Base-by-base conservation (phyloP, 2,797 vertebrate species). In the Amblyopsis hoosieri region DNA sequence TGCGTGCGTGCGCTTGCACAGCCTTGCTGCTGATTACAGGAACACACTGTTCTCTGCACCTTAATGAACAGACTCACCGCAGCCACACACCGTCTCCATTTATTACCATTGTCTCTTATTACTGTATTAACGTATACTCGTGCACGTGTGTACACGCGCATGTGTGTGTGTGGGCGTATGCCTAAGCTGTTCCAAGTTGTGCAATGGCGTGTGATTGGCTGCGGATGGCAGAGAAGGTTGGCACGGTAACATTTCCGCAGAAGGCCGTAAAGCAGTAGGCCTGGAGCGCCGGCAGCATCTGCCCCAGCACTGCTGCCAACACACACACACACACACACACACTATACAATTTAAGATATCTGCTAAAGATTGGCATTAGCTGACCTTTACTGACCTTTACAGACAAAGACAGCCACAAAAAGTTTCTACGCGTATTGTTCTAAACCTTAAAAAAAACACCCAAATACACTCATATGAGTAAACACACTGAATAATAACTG, bases 191-290 rank as follows among this genome's bases (percentile, higher is more conserved):
- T 87, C 72, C 71, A 80, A 62, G 71, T 48, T 71, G 61, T 78
- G 79, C 72, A 76, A 78, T 78, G 77, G 71, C 71, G 46, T 78
- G 76, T 81, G 88, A 91, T 92, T 92, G 91, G 91, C 85, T 78
- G 83, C 49, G 80, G 87, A 91, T 87, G 78, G 86, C 83, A 86
- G 85, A 81, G 85, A 78, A 80, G 84, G 84, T 85, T 93, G 91
- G 91, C 91, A 90, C 83, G 51, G 76, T 67, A 80, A 87, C 82
- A 74, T 90, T 91, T 93, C 91, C 91, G 89, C 90, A 92, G 90
- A 91, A 92, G 87, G 88, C 85, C 85, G 82, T 90, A 91, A 90
- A 92, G 87, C 89, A 91, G 88, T 87, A 77, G 90, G 90, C 90
- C 85, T 82, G 87, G 85, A 90, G 89, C 82, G 88, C 85, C 79